Conservation (phyloP, 2,113 vertebrate species). For the Pomatostomus ruficeps region DNA sequence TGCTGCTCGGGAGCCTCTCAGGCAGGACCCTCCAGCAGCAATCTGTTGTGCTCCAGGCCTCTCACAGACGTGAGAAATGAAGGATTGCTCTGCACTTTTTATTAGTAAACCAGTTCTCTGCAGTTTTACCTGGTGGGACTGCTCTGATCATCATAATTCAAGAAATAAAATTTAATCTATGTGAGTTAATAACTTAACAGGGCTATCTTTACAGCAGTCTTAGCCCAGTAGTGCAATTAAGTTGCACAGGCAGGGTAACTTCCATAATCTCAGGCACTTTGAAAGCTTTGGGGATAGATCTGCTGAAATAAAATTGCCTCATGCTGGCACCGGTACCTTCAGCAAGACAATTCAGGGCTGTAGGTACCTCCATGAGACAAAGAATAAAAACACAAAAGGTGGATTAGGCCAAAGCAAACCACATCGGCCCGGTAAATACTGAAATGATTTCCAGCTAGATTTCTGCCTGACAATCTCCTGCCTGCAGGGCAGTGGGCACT, state of each 20-base stretch:
- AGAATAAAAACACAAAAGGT: neutral
- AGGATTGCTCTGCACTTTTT: neutral
- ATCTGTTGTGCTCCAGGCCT: neutral
- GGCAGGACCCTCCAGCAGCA: conserved; percentile 17
- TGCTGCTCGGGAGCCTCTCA: neutral
- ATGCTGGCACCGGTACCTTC: neutral
- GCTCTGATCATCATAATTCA: neutral
- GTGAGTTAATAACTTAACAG: neutral
- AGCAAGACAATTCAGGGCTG: neutral
- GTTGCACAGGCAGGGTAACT: neutral
- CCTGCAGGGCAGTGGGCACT: neutral
- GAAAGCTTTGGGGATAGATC: neutral
- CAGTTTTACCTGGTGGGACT: neutral
- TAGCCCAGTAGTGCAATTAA: neutral
- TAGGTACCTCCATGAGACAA: neutral
- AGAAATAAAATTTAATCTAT: neutral
- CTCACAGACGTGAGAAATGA: neutral
- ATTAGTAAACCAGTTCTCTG: conserved; percentile 6
- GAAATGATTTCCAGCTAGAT: neutral
- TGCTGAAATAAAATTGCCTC: neutral
- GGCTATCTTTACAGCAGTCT: neutral
- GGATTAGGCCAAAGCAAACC: neutral
- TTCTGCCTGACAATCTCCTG: neutral
- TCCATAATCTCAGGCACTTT: neutral
- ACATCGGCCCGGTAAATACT: neutral